A percentile compares a stretch with the other conserved stretches of the same genome.
Evolutionary conservation across 1,140 invertebrate genomes (phyloP).

Genomic region (Solen grandis): DNA sequence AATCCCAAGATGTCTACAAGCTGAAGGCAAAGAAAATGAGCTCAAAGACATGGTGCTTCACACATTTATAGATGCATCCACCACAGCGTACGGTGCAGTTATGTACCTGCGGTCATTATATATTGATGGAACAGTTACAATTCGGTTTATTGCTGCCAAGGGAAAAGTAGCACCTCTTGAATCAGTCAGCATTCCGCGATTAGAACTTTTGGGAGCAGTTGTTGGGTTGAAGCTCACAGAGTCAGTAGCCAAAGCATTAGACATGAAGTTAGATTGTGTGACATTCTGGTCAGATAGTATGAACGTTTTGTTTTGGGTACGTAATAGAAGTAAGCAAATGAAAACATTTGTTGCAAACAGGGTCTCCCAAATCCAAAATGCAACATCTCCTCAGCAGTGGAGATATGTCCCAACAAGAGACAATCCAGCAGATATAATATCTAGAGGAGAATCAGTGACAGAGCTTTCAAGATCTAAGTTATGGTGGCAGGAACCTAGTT

Average conservation of each 20-base stretch:
- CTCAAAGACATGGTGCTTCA: constrained; percentile 17
- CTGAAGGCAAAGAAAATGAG: not conserved
- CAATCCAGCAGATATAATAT: constrained; percentile 49
- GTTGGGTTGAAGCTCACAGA: constrained; percentile 30
- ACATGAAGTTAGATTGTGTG: not conserved
- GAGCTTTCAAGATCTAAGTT: not conserved
- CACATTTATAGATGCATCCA: constrained; percentile 36
- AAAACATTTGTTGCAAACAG: constrained; percentile 42
- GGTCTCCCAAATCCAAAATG: constrained; percentile 13
- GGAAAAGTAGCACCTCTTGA: constrained; percentile 10
- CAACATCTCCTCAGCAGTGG: constrained; percentile 38
- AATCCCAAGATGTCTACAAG: not conserved
- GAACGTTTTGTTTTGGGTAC: constrained; percentile 57
- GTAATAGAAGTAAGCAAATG: constrained; percentile 6
- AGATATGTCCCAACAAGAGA: constrained; percentile 39
- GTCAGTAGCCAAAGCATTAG: constrained; percentile 10
- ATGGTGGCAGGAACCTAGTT: constrained; percentile 42
- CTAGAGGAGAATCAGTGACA: not conserved
- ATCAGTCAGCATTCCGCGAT: constrained; percentile 5
- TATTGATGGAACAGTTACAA: not conserved
- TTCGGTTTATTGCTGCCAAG: not conserved
- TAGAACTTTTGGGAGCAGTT: not conserved
- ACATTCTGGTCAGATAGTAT: constrained; percentile 47
- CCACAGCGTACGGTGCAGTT: constrained; percentile 26
- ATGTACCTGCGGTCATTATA: not conserved